A percentile compares a stretch with the other conserved stretches of the same genome.
Conservation (phyloP, 2,888 invertebrate genomes). For the Eugnorisma glareosa region DNA sequence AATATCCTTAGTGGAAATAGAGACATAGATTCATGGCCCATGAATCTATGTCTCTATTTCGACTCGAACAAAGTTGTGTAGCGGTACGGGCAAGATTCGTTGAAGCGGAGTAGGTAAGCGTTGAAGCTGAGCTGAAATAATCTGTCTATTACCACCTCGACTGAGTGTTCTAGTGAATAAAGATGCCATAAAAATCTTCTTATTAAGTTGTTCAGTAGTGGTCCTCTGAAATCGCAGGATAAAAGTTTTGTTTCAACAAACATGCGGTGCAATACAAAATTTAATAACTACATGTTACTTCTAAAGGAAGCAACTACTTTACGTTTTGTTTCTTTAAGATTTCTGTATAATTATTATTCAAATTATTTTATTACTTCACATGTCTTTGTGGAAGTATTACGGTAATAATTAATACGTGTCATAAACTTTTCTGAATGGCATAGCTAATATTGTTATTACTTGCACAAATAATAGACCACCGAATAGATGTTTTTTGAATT, state of each 20-base stretch:
- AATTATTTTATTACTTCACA: constrained; percentile 27
- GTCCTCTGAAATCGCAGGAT: neutral
- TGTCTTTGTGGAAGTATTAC: constrained; percentile 21
- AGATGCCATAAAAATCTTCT: too few relatives aligned
- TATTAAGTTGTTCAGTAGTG: neutral
- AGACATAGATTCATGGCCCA: too few relatives aligned
- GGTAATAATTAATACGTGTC: neutral
- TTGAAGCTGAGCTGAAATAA: neutral
- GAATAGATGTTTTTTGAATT: too few relatives aligned
- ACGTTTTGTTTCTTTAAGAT: neutral
- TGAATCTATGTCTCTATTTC: neutral
- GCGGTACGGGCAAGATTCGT: neutral
- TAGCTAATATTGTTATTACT: constrained; percentile 22
- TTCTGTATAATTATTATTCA: constrained; percentile 21
- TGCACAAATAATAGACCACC: neutral
- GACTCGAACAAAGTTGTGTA: neutral
- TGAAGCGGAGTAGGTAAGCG: neutral
- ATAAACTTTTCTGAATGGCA: neutral
- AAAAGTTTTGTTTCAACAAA: neutral
- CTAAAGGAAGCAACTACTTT: neutral
- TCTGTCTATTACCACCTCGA: neutral
- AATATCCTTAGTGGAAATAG: too few relatives aligned
- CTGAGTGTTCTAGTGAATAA: neutral
- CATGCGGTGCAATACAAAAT: neutral
- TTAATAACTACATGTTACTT: neutral